A percentile compares a stretch with the other conserved stretches of the same genome.
Conservation (phyloP, 2,888 invertebrate genomes). For the Tetanocera ferruginea region DNA sequence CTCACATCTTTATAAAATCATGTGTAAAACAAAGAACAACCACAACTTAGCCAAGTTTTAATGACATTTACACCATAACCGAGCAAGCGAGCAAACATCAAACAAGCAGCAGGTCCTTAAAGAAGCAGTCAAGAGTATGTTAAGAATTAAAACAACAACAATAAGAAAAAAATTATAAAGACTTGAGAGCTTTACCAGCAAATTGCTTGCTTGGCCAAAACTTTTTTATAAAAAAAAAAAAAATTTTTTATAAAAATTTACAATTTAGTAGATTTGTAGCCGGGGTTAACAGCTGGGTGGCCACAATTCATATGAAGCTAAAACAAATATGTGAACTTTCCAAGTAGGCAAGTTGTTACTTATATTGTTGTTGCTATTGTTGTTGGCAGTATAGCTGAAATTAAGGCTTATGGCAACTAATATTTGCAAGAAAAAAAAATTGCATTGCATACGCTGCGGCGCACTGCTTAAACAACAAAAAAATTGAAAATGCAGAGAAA, state of each 20-base stretch:
- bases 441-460: slow-evolving; percentile 41
- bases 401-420: not conserved
- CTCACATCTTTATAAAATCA: not conserved
- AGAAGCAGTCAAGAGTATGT: not conserved
- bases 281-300: not conserved
- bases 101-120: slow-evolving; percentile 9
- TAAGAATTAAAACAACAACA: not conserved
- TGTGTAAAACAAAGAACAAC: not conserved
- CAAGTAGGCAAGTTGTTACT: slow-evolving; percentile 35
- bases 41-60: not conserved
- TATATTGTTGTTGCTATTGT: slow-evolving; percentile 34
- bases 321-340: not conserved
- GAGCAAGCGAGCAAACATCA: slow-evolving; percentile 11
- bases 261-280: not conserved
- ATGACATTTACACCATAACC: slow-evolving; percentile 21
- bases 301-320: too few species aligned
- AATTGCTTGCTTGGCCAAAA: not conserved
- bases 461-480: not conserved
- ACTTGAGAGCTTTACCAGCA: not conserved
- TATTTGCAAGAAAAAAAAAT: slow-evolving; percentile 20
- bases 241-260: too few species aligned
- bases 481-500: too few species aligned
- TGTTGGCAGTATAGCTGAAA: not conserved
- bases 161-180: not conserved
- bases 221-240: not conserved